Conservation (phyloP, 2,797 vertebrate species). For the Gambusia yucatana region DNA sequence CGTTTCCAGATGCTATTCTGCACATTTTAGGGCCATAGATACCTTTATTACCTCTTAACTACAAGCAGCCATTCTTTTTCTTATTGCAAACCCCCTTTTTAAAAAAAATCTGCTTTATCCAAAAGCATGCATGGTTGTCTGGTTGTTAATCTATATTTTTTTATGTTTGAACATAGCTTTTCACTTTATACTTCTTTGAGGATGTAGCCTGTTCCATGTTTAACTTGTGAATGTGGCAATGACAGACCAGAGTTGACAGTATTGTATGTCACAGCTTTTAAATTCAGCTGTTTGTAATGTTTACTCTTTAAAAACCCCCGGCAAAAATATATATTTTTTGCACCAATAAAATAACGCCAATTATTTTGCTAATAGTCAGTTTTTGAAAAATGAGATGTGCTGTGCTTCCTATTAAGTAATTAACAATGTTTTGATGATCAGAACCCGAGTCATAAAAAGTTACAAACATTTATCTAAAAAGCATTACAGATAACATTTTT, state of each 20-base stretch:
- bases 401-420: neutral
- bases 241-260: conserved; percentile 2
- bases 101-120: conserved; percentile 2
- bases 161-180: conserved; percentile 57
- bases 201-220: conserved; percentile 48
- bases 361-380: neutral
- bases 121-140: conserved; percentile 54
- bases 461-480: conserved; percentile 7
- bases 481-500: neutral
- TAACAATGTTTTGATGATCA: neutral
- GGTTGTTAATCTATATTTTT: conserved; percentile 62
- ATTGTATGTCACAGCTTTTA: neutral
- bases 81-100: neutral
- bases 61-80: conserved; percentile 37
- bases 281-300: neutral
- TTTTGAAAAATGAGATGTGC: neutral
- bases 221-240: conserved; percentile 61
- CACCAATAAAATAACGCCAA: neutral
- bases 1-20: conserved; percentile 55
- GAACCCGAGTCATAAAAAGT: neutral
- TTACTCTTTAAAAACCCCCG: neutral
- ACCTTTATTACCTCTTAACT: conserved; percentile 42
- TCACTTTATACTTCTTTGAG: conserved; percentile 20
- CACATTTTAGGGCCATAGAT: conserved; percentile 29
- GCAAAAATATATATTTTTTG: neutral